Percentiles rank a stretch among this genome's conserved stretches.
Evolutionary conservation across 2,888 invertebrate genomes (phyloP).

Genomic region (Cryptocephalus moraei): DNA sequence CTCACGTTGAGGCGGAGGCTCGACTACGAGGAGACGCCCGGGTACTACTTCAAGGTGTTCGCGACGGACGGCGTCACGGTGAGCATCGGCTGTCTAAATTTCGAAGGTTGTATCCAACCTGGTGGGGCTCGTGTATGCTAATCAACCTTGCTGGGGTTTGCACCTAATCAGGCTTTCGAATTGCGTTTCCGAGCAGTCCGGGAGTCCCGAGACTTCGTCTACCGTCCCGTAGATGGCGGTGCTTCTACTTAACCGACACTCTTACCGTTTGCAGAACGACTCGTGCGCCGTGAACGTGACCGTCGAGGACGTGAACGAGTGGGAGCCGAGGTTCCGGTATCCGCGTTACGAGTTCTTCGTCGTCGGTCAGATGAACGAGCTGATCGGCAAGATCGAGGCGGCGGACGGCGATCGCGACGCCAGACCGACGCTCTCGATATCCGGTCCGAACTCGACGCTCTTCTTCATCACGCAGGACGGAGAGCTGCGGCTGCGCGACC

Average conservation of each 20-base stretch:
- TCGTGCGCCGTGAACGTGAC: conserved; percentile 72
- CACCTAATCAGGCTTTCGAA: no score
- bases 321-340: conserved; percentile 84
- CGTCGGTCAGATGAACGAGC: conserved; percentile 28
- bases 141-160: no score
- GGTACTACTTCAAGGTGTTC: conserved; percentile 68
- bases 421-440: conserved; percentile 56
- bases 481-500: conserved; percentile 51
- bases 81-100: no score
- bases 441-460: conserved; percentile 31
- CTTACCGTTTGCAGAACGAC: conserved; percentile 55
- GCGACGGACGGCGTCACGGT: conserved; percentile 70
- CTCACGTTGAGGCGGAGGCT: conserved; percentile 62
- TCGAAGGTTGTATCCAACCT: no score
- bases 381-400: conserved; percentile 65
- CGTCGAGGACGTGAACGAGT: conserved; percentile 81
- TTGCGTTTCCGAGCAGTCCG: no score
- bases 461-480: conserved; percentile 57
- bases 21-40: conserved; percentile 66
- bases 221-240: no score
- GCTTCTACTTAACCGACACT: no score
- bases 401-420: conserved; percentile 79
- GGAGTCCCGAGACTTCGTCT: no score
- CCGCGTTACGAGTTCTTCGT: conserved; percentile 77
- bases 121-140: no score